Percentiles rank a stretch among this genome's conserved stretches.
Conservation (phyloP, 2,888 invertebrate genomes). For the Eupithecia inturbata region DNA sequence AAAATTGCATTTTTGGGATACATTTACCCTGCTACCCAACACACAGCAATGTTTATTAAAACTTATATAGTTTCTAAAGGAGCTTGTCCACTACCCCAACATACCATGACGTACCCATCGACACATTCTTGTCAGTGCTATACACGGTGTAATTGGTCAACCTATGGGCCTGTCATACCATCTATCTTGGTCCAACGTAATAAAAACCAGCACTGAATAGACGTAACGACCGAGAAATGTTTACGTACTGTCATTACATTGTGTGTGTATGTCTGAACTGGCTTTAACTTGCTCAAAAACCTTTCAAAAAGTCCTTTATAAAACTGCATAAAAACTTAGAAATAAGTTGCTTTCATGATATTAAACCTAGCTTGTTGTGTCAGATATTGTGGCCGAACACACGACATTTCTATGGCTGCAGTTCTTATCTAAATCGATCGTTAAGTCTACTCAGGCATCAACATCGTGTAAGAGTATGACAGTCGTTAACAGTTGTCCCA, state of each 20-base stretch:
- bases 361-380: not conserved
- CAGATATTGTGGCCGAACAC: not conserved
- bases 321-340: not conserved
- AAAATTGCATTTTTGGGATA: conserved; percentile 23
- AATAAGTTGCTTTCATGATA: not conserved
- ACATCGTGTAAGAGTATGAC: not conserved
- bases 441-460: not conserved
- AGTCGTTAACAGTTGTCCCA: conserved; percentile 5
- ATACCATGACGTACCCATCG: not conserved
- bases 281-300: not conserved
- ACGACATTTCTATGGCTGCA: not conserved
- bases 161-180: not conserved
- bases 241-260: not conserved
- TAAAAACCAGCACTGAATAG: not conserved
- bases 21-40: conserved; percentile 22
- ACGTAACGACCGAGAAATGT: not conserved
- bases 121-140: not conserved
- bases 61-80: conserved; percentile 4
- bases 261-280: not conserved
- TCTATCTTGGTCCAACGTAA: conserved; percentile 5
- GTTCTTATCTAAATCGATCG: not conserved
- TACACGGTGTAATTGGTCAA: conserved; percentile 1
- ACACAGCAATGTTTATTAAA: conserved; percentile 7
- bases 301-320: not conserved
- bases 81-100: not conserved